Conservation (phyloP, 2,797 vertebrate species). For the Onychomys leucogaster region DNA sequence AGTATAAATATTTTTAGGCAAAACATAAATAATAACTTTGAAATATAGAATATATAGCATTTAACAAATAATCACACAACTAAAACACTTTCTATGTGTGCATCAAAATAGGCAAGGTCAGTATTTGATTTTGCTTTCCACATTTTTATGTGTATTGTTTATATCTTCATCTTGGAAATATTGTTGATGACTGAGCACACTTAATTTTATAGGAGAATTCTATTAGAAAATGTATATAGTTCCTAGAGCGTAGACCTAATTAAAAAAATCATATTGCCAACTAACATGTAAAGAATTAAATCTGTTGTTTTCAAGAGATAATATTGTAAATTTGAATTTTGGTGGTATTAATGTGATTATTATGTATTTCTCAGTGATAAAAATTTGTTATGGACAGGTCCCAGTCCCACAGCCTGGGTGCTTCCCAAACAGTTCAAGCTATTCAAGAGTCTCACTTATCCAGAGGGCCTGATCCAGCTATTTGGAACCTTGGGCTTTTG, state of each 20-base stretch:
- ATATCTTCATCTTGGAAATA: not conserved
- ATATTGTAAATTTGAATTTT: not conserved
- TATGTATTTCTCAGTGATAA: not conserved
- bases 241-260: not conserved
- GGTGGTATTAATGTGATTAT: not conserved
- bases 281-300: not conserved
- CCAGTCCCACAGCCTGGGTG: no score
- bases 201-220: not conserved
- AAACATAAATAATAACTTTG: not conserved
- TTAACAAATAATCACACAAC: not conserved
- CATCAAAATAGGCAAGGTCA: not conserved
- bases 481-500: no score
- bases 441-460: no score
- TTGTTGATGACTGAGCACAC: not conserved
- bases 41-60: not conserved
- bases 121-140: slow-evolving; percentile 18
- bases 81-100: not conserved
- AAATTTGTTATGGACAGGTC: not conserved
- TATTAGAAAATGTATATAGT: not conserved
- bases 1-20: not conserved
- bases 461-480: no score
- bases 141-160: not conserved
- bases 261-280: not conserved
- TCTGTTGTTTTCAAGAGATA: not conserved
- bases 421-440: no score